Conservation (phyloP, 2,113 vertebrate genomes). For the Trichechus manatus region DNA sequence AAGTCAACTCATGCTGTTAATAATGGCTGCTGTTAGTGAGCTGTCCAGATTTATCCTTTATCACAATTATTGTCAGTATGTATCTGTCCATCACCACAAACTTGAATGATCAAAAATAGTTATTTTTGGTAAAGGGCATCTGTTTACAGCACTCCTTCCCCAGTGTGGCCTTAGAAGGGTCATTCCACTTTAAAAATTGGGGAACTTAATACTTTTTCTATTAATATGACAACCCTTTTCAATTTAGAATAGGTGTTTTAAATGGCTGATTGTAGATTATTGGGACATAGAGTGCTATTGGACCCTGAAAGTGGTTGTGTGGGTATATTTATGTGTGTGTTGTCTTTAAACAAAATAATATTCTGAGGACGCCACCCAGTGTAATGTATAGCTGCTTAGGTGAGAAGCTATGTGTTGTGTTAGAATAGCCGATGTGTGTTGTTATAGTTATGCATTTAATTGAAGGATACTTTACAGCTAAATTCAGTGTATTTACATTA, state of each 20-base stretch:
- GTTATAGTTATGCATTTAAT: background rate
- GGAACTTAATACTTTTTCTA: background rate
- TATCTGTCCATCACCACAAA: background rate
- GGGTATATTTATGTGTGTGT: background rate
- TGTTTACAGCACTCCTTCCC: background rate
- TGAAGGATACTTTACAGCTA: conserved; percentile 17
- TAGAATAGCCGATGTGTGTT: conserved; percentile 16
- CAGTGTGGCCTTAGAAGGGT: background rate
- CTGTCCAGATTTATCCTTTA: background rate
- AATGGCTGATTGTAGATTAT: background rate
- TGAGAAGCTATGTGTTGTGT: background rate
- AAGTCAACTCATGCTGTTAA: background rate
- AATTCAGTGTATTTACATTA: conserved; percentile 6
- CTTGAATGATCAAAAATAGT: background rate
- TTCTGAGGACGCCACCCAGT: background rate
- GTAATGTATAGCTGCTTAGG: background rate
- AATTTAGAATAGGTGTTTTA: conserved; percentile 1
- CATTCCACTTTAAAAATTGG: background rate
- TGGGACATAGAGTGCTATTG: background rate
- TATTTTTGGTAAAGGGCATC: background rate
- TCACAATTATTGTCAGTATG: background rate
- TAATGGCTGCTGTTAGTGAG: conserved; percentile 9
- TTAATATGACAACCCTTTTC: background rate
- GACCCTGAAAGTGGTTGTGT: background rate
- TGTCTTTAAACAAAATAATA: background rate